Conservation (phyloP, 2,888 invertebrate species). For the Caenorhabditis sp. region DNA sequence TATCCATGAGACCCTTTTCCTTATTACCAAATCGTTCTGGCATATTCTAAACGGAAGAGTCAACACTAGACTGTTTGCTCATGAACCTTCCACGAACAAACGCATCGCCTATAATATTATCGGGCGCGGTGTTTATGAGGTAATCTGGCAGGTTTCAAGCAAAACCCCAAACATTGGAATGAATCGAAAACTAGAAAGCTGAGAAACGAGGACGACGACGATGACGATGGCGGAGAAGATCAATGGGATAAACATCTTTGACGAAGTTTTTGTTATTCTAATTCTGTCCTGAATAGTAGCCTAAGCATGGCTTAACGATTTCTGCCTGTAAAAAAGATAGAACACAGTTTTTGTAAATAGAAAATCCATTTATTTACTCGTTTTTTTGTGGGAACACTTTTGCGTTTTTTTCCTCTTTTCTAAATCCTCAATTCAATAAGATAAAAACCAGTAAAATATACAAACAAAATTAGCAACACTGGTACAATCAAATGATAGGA, state of each 20-base stretch:
- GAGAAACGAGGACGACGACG: conserved; percentile 15
- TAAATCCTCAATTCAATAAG: conserved; percentile 49
- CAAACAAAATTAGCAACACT: conserved; percentile 60
- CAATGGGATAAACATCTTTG: conserved; percentile 17
- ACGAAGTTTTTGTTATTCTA: conserved; percentile 23
- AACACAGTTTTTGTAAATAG: conserved; percentile 34
- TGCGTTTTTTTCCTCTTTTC: conserved; percentile 44
- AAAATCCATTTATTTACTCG: conserved; percentile 62
- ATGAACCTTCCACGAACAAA: conserved; percentile 54
- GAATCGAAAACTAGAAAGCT: conserved; percentile 25
- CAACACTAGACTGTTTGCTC: conserved; percentile 56
- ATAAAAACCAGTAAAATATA: conserved; percentile 61
- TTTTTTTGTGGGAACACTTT: conserved; percentile 59
- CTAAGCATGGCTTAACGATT: neutral
- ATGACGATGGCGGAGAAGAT: conserved; percentile 20
- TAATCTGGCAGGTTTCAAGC: conserved; percentile 60
- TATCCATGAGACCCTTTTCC: neutral
- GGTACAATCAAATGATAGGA: conserved; percentile 44
- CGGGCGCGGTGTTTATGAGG: conserved; percentile 36
- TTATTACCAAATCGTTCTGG: conserved; percentile 19
- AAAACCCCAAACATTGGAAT: conserved; percentile 52
- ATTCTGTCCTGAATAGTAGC: neutral
- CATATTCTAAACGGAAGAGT: conserved; percentile 16
- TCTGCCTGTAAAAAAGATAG: neutral
- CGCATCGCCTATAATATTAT: conserved; percentile 49